phyloP scores from a whole-genome alignment of 2,888 invertebrate species.

The Caenorhabditis macrosperma region DNA sequence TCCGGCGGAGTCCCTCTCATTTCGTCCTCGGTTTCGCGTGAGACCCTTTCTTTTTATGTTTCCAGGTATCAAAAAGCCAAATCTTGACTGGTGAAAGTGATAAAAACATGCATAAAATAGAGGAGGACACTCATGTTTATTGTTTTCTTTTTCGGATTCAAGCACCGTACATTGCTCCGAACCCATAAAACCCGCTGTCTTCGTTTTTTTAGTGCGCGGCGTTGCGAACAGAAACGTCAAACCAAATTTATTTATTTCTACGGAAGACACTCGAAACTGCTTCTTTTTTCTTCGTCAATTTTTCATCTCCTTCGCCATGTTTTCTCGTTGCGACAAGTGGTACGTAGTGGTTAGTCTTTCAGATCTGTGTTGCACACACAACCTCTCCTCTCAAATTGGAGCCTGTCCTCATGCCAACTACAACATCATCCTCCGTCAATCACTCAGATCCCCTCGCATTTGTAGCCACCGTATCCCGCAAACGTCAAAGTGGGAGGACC shows the following conservation, averaged over 20 bases:
- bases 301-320: not conserved
- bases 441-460: not conserved
- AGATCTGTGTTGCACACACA: too few species aligned
- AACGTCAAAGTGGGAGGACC: not conserved
- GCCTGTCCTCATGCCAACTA: not conserved
- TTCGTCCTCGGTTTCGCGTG: too few species aligned
- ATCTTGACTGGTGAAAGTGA: too few species aligned
- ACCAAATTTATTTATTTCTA: not conserved
- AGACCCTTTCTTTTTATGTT: too few species aligned
- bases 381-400: not conserved
- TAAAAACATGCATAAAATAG: not conserved
- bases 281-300: not conserved
- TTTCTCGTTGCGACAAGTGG: too few species aligned
- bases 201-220: not conserved
- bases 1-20: too few species aligned
- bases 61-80: too few species aligned
- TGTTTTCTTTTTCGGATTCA: not conserved
- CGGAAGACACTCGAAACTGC: not conserved
- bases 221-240: not conserved
- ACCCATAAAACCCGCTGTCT: slow-evolving; percentile 1
- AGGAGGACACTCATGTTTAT: not conserved
- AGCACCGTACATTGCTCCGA: slow-evolving; percentile 4
- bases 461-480: not conserved
- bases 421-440: not conserved
- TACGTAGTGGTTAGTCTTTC: too few species aligned